Conservation (phyloP, 2,113 vertebrate genomes). For the Centropus unirufus region DNA sequence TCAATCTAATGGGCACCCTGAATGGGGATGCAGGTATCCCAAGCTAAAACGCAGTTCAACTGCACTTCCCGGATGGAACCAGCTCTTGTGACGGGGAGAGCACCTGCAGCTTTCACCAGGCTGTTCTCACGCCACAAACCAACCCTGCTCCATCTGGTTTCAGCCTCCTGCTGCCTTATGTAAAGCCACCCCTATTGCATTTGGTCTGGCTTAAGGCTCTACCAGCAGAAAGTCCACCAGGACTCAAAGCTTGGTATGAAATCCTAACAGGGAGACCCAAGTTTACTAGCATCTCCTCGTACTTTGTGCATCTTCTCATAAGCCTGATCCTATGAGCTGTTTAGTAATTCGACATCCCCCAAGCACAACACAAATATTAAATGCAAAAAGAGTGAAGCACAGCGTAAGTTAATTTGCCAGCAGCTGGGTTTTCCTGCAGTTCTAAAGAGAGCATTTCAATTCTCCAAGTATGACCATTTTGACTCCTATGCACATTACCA, state of each 20-base stretch:
- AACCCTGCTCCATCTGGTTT: not conserved
- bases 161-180: not conserved
- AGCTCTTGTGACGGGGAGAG: not conserved
- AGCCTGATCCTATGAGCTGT: not conserved
- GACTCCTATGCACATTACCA: not conserved
- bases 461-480: not conserved
- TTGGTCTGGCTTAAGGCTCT: not conserved
- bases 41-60: not conserved
- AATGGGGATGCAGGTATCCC: not conserved
- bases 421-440: not conserved
- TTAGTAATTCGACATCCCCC: not conserved
- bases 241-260: not conserved
- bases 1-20: not conserved
- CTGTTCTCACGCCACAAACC: not conserved
- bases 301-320: not conserved
- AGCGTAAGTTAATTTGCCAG: not conserved
- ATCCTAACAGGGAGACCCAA: not conserved
- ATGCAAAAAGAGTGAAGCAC: not conserved
- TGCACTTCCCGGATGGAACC: not conserved
- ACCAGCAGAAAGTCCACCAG: not conserved
- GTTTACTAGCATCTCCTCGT: not conserved
- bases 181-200: not conserved
- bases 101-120: not conserved
- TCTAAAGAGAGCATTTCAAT: not conserved
- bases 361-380: not conserved